A percentile compares a stretch with the other conserved stretches of the same genome.
These are phyloP conservation scores for Trachops cirrhosus DNA, from an alignment of 2,797 vertebrate genomes.

Conservation along the genomic window DNA sequence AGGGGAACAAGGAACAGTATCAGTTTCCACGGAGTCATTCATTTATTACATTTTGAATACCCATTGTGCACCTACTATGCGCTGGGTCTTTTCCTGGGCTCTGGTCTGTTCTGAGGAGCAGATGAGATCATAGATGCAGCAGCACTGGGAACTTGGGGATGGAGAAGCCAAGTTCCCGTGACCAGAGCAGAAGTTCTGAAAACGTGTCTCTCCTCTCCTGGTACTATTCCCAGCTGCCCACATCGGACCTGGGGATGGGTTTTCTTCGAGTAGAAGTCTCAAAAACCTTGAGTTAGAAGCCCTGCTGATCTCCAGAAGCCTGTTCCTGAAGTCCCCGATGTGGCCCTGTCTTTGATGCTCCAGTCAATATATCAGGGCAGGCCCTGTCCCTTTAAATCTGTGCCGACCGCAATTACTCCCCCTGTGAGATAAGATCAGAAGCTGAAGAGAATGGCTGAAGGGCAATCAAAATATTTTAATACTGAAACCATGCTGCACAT, in stretches of 20 bases:
- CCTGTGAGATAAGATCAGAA: constrained; percentile 20
- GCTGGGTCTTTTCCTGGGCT: background rate
- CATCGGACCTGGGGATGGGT: background rate
- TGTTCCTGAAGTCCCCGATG: background rate
- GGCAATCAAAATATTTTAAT: constrained; percentile 32
- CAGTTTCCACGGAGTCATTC: background rate
- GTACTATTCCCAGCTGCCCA: background rate
- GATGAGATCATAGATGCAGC: background rate
- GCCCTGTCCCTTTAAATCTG: background rate
- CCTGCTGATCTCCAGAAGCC: too few relatives aligned
- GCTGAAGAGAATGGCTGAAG: constrained; percentile 19
- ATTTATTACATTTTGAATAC: background rate
- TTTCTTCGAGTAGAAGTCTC: background rate
- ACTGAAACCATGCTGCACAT: constrained; percentile 16
- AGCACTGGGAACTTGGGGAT: too few relatives aligned
- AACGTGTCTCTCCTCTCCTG: background rate
- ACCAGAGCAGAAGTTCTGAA: background rate
- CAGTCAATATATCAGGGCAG: background rate
- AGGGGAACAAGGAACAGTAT: too few relatives aligned
- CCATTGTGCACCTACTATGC: background rate
- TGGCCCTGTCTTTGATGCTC: fast-evolving
- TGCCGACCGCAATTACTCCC: background rate
- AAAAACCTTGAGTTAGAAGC: background rate
- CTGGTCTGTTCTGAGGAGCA: background rate
- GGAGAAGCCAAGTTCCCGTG: fast-evolving